Evolutionary conservation across 1,140 invertebrate genomes (phyloP).

Genomic region (Aphis craccivora): DNA sequence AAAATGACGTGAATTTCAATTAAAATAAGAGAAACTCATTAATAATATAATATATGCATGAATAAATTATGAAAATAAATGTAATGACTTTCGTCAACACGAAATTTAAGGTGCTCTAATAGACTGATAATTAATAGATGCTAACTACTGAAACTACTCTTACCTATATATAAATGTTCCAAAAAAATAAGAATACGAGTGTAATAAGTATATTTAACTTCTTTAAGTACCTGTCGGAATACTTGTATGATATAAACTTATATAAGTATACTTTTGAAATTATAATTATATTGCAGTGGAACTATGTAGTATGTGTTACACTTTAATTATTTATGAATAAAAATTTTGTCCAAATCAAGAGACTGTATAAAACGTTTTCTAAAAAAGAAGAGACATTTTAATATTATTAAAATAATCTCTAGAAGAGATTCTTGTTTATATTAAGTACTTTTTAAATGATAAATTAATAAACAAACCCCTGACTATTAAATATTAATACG

Average conservation of each 20-base stretch:
- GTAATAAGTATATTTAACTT: neutral
- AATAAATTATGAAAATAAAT: conserved; percentile 1
- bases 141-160: no score
- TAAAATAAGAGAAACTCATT: neutral
- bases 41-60: neutral
- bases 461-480: neutral
- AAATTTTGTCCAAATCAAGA: neutral
- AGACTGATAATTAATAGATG: neutral
- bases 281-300: no score
- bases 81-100: neutral
- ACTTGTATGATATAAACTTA: neutral
- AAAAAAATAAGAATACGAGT: neutral
- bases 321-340: no score
- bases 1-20: neutral
- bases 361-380: neutral
- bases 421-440: neutral
- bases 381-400: neutral
- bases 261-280: neutral
- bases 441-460: neutral
- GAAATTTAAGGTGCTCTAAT: neutral
- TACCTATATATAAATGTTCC: neutral
- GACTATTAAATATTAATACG: neutral
- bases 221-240: neutral
- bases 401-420: neutral
- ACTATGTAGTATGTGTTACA: no score